Percentiles rank a stretch among this genome's conserved stretches.
These are phyloP conservation scores for Corella eumyota DNA, from an alignment of 23 tunicate genomes.

Conservation along the genomic window DNA sequence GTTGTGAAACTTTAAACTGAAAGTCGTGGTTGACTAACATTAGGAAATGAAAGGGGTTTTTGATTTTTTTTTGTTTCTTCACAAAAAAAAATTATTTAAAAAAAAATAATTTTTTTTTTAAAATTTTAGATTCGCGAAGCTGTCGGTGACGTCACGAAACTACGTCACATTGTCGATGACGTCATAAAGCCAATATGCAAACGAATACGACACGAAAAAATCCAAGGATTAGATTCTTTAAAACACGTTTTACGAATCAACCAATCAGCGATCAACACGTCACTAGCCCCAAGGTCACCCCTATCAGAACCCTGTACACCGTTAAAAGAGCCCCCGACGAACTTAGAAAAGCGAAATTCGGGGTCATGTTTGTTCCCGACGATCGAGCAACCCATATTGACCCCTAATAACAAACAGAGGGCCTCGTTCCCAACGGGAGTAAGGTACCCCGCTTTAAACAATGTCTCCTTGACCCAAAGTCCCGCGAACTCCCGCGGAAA, in stretches of 20 bases:
- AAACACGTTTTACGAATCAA: background rate
- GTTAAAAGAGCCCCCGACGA: constrained; percentile 1
- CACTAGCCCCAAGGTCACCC: constrained; percentile 8
- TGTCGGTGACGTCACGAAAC: constrained; percentile 18
- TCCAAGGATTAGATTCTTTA: constrained; percentile 3
- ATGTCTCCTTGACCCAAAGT: constrained; percentile 15
- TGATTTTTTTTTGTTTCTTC: too few species aligned
- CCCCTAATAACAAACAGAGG: constrained; percentile 6
- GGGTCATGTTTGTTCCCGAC: constrained; percentile 15
- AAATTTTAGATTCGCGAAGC: constrained; percentile 23
- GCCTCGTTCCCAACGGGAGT: constrained; percentile 14
- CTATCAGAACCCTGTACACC: constrained; percentile 1
- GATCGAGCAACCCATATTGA: background rate
- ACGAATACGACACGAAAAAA: constrained; percentile 3
- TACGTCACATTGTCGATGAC: constrained; percentile 20
- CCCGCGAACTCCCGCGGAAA: constrained; percentile 6
- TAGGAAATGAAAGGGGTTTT: too few species aligned
- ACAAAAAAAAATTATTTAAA: too few species aligned
- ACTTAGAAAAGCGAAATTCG: background rate
- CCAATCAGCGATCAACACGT: constrained; percentile 7
- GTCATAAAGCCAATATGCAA: constrained; percentile 38
- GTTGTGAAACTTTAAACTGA: too few species aligned
- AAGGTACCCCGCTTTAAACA: constrained; percentile 32
- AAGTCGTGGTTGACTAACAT: too few species aligned
- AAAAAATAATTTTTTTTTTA: too few species aligned